Evolutionary conservation across 2,113 vertebrate genomes (phyloP).

Genomic region (Protobothrops flavoviridis): DNA sequence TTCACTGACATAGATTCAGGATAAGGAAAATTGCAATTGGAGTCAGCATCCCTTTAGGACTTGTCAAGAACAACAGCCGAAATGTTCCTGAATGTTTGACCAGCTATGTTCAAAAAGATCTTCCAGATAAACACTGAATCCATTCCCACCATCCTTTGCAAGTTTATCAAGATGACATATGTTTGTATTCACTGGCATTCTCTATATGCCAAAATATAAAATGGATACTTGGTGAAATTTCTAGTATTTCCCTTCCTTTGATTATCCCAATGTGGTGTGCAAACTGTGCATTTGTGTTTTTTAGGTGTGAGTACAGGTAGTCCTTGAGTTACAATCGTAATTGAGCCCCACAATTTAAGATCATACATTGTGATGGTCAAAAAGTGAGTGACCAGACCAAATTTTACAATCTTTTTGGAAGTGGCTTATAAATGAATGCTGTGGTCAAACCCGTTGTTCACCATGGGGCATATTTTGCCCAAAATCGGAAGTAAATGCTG

Average conservation of each 20-base stretch:
- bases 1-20: constrained; percentile 56
- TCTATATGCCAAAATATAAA: background rate
- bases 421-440: background rate
- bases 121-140: background rate
- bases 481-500: background rate
- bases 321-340: background rate
- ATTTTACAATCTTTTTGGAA: background rate
- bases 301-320: background rate
- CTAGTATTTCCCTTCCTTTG: background rate
- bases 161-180: background rate
- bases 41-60: constrained; percentile 52
- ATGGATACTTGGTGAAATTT: background rate
- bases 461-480: background rate
- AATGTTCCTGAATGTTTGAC: constrained; percentile 37
- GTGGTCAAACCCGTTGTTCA: background rate
- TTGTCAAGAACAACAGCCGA: constrained; percentile 47
- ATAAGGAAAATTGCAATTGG: constrained; percentile 48
- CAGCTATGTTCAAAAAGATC: constrained; percentile 32
- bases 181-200: background rate
- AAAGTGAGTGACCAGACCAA: background rate
- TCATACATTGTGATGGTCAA: background rate
- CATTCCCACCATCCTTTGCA: background rate
- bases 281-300: background rate
- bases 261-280: background rate
- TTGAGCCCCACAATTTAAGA: background rate